Evolutionary conservation across 2,888 invertebrate genomes (phyloP).

Genomic region (Sesia bembeciformis): DNA sequence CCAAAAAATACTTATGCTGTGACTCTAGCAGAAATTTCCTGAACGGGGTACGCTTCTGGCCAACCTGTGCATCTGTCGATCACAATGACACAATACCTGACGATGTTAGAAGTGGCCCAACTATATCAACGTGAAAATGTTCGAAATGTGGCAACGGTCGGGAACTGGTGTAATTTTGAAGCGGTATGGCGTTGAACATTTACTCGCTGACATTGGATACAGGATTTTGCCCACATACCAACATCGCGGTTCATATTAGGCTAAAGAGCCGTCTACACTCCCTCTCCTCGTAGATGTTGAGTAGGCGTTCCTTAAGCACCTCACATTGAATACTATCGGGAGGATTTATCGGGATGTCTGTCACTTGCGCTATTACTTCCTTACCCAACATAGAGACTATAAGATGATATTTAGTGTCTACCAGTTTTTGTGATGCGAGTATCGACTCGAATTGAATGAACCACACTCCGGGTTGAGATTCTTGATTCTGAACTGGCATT

Average conservation of each 20-base stretch:
- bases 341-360: too few species aligned
- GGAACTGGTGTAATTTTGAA: conserved; percentile 2
- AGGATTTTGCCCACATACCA: neutral
- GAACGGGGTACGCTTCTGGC: neutral
- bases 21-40: neutral
- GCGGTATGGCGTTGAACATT: conserved; percentile 4
- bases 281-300: too few species aligned
- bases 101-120: neutral
- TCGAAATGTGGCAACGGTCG: conserved; percentile 1
- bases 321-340: too few species aligned
- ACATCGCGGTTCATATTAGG: conserved; percentile 3
- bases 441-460: too few species aligned
- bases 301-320: too few species aligned
- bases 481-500: too few species aligned
- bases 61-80: neutral
- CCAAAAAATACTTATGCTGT: neutral
- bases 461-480: too few species aligned
- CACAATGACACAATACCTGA: neutral
- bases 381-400: too few species aligned
- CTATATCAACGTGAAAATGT: conserved; percentile 6
- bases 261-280: neutral
- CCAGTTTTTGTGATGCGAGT: too few species aligned
- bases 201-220: conserved; percentile 2
- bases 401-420: too few species aligned
- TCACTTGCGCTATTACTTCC: too few species aligned